Base-by-base conservation (phyloP, 2,888 invertebrate genomes). In the Spodoptera picta region DNA sequence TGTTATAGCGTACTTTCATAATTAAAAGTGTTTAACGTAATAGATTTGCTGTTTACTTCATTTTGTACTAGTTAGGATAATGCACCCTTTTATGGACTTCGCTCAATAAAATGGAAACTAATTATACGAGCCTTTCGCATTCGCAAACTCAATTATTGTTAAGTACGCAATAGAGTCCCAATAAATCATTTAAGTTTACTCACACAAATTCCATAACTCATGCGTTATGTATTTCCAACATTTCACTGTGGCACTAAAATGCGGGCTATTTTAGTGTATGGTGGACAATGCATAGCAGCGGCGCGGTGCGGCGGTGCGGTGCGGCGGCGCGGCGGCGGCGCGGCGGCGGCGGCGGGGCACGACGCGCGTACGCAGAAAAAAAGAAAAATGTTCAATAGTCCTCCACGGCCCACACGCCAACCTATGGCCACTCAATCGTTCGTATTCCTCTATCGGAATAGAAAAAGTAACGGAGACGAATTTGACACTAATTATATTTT, bases 371-470 rank as follows among this genome's bases (percentile, higher is more conserved):
- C 86, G 86, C 83, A 84, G 80, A 86, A 90, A 92, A 91, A 92
- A 92, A 89, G 80, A 86, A 86, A 88, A 87, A 88, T 81, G 80
- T 80, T 90, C 88, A 89, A 93, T 92, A 91, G 93, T 92, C 88
- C 92, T 92, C 90, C 81, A 87, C 93, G 82, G 91, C 93, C 94
- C 94, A 93, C 93, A 92, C 93, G 92, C 92, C 90, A 88, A 82
- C 90, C 91, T 90, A 87, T 91, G 90, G 92, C 90, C 92, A 92
- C 93, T 93, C 93, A 92, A 92, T 92, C 91, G 92, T 89, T 87
- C 86, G 87, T 89, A 88, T 87, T 89, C 81, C 82, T 83, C 82
- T 86, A 84, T 83, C 69, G 64, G 75, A 65, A 82, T 74, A 88
- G 70, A 80, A 78, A 85, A 86, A 83, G 54, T 68, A 41, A 19